Conservation (phyloP, 1,140 invertebrate genomes). For the Eupristina koningsbergeri region DNA sequence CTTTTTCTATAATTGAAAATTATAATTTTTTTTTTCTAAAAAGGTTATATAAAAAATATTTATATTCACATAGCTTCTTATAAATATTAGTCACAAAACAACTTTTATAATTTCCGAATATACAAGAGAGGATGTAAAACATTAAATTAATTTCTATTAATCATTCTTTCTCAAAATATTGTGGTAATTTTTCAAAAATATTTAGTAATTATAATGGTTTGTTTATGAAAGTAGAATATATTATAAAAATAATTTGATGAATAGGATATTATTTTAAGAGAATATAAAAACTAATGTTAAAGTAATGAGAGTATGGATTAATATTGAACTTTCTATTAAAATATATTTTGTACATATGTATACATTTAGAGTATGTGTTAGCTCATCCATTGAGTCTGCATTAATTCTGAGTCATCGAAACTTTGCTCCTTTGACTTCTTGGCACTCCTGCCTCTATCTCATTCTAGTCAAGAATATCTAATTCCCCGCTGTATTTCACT, state of each 20-base stretch:
- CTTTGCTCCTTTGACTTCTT: neutral
- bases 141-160: too few species aligned
- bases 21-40: neutral
- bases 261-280: too few species aligned
- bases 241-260: too few species aligned
- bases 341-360: neutral
- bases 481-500: slow-evolving; percentile 32
- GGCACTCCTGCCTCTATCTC: slow-evolving; percentile 23
- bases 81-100: too few species aligned
- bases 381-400: neutral
- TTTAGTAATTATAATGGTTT: too few species aligned
- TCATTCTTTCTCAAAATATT: too few species aligned
- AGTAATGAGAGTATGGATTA: neutral
- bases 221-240: too few species aligned
- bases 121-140: too few species aligned
- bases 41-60: neutral
- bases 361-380: neutral
- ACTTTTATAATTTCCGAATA: too few species aligned
- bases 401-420: slow-evolving; percentile 20
- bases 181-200: too few species aligned
- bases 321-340: neutral
- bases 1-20: neutral
- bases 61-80: too few species aligned
- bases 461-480: slow-evolving; percentile 49
- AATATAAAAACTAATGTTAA: neutral